These are phyloP conservation scores for Cochlearius cochlearius DNA, from an alignment of 2,113 vertebrate genomes.

Conservation along the genomic window DNA sequence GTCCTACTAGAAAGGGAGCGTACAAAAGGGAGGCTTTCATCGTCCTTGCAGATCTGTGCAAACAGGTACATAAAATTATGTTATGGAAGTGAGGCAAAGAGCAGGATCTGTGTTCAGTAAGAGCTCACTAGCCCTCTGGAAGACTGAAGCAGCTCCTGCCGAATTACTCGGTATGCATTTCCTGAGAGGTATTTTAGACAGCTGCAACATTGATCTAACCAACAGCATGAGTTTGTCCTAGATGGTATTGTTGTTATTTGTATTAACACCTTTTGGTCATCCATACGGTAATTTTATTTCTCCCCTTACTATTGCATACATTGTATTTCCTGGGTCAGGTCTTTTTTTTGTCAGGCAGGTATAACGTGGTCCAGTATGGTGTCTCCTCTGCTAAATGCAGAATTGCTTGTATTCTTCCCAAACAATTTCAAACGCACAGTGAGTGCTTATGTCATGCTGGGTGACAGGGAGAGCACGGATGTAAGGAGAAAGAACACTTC, in stretches of 20 bases:
- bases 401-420: background rate
- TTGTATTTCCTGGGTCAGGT: background rate
- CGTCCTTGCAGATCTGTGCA: background rate
- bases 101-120: background rate
- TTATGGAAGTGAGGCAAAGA: background rate
- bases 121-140: background rate
- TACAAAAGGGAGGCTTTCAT: background rate
- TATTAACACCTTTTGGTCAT: background rate
- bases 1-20: constrained; percentile 4
- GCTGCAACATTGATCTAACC: background rate
- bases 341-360: background rate
- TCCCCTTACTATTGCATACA: background rate
- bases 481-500: background rate
- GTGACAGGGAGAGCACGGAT: background rate
- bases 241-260: background rate
- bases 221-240: background rate
- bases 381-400: background rate
- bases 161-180: background rate
- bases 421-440: background rate
- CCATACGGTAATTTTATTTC: background rate
- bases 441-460: background rate
- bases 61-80: background rate
- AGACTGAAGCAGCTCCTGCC: background rate
- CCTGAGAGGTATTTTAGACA: background rate
- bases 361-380: background rate